These are phyloP conservation scores for Deroplatys truncata DNA, from an alignment of 2,888 invertebrate genomes.

Conservation along the genomic window DNA sequence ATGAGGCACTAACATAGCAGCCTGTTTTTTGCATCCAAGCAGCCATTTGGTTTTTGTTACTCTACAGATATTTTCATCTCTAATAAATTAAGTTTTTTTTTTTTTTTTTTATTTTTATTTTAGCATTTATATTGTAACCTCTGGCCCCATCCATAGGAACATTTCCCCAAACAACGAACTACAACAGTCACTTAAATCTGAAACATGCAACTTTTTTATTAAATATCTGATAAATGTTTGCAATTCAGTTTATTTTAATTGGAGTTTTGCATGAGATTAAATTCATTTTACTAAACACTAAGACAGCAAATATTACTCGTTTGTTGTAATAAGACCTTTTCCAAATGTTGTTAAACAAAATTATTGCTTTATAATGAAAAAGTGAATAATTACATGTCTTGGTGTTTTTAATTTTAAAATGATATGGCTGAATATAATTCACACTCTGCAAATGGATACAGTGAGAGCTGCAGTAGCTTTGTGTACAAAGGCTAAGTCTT, in stretches of 20 bases:
- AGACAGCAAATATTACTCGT: no score
- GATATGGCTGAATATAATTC: not conserved
- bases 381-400: not conserved
- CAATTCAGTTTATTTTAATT: not conserved
- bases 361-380: not conserved
- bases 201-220: not conserved
- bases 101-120: not conserved
- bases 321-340: no score
- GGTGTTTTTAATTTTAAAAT: not conserved
- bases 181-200: not conserved
- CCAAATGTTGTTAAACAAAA: no score
- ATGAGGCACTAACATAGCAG: not conserved
- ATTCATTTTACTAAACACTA: no score
- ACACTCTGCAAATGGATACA: not conserved
- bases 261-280: not conserved
- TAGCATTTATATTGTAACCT: not conserved
- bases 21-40: not conserved
- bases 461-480: not conserved
- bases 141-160: conserved; percentile 4
- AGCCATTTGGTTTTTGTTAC: not conserved
- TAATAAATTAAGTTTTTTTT: not conserved
- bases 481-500: not conserved
- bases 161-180: not conserved
- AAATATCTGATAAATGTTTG: not conserved
- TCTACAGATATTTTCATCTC: not conserved